A percentile compares a stretch with the other conserved stretches of the same genome.
Conservation (phyloP, 2,888 invertebrate genomes). For the Chironomus tentans region DNA sequence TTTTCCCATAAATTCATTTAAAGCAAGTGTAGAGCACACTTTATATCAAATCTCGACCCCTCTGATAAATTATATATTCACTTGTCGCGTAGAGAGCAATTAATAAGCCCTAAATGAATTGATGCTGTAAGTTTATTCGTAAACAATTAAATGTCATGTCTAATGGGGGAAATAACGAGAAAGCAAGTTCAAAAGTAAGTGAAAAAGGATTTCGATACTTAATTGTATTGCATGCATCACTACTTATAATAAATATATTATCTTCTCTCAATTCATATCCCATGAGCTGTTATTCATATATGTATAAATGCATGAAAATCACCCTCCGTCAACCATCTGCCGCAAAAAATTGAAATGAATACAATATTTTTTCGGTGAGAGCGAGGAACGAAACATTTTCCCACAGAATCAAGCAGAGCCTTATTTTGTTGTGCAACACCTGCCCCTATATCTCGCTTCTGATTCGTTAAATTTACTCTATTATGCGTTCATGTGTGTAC, state of each 20-base stretch:
- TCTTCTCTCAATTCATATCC: conserved; percentile 13
- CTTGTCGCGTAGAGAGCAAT: neutral
- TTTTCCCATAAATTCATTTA: neutral
- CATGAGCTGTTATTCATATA: conserved; percentile 21
- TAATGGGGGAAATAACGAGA: neutral
- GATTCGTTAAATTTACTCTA: conserved; percentile 13
- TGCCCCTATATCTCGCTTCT: conserved; percentile 48
- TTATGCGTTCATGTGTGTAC: neutral
- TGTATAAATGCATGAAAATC: conserved; percentile 18
- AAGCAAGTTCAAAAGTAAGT: neutral
- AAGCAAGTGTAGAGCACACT: neutral
- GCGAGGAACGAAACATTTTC: conserved; percentile 16
- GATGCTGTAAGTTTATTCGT: neutral
- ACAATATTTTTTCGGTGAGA: conserved; percentile 13
- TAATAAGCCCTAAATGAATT: conserved; percentile 14
- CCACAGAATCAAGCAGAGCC: conserved; percentile 12
- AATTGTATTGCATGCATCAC: neutral
- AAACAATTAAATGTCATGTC: neutral
- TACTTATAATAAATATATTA: conserved; percentile 24
- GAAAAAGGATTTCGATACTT: neutral
- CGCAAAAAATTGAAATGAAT: conserved; percentile 7
- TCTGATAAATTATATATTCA: neutral
- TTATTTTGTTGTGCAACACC: conserved; percentile 44
- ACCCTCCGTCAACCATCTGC: conserved; percentile 25
- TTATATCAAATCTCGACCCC: neutral